These are phyloP conservation scores for Hystrix brachyura DNA, from an alignment of 2,113 vertebrate genomes.

Conservation along the genomic window DNA sequence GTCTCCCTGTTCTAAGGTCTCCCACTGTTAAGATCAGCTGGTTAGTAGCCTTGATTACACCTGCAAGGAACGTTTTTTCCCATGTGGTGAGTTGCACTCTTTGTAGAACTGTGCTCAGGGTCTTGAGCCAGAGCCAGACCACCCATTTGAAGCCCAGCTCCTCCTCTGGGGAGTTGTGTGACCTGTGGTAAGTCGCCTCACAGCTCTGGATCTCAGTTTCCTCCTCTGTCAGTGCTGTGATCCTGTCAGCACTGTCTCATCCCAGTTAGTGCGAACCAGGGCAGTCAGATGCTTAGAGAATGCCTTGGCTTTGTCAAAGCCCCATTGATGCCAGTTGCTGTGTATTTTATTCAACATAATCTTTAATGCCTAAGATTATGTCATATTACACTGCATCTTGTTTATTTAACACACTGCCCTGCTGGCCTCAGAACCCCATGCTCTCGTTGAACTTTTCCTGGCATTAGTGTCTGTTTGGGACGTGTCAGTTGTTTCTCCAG, in stretches of 20 bases:
- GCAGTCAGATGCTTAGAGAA: neutral
- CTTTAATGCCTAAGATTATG: neutral
- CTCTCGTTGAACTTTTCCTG: neutral
- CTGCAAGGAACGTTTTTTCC: neutral
- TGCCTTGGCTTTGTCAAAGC: neutral
- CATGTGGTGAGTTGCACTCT: fast-evolving
- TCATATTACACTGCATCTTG: fast-evolving
- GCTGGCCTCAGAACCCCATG: neutral
- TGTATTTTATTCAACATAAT: neutral
- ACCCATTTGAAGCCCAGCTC: neutral
- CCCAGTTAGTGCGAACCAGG: neutral
- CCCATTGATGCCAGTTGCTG: neutral
- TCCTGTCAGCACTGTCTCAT: no score
- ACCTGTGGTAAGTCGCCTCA: neutral
- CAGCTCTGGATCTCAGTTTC: neutral
- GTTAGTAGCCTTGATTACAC: no score
- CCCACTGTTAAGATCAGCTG: neutral
- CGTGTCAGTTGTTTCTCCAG: fast-evolving
- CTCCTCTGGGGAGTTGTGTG: neutral
- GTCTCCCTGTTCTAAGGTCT: neutral
- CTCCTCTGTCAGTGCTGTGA: no score
- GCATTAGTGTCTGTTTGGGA: neutral
- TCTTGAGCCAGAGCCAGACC: neutral
- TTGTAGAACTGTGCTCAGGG: neutral
- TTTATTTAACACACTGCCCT: neutral